These are phyloP conservation scores for Lophius americanus DNA, from an alignment of 2,797 vertebrate genomes.

Conservation along the genomic window DNA sequence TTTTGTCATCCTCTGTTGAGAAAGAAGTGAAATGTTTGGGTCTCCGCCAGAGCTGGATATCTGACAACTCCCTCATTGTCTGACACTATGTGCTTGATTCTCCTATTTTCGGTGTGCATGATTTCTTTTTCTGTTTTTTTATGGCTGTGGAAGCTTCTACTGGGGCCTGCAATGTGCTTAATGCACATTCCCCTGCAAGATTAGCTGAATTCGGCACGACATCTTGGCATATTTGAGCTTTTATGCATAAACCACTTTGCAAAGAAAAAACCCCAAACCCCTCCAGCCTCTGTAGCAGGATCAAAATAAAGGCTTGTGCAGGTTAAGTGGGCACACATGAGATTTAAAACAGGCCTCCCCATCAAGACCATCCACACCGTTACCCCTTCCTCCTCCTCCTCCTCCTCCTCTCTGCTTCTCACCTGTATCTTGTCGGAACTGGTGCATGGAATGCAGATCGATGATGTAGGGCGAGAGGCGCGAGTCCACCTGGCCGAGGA, in stretches of 20 bases:
- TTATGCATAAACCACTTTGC: too few species aligned
- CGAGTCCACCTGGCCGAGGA: constrained; percentile 93
- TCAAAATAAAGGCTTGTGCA: constrained; percentile 1
- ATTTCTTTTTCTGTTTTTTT: background rate
- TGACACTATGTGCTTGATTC: background rate
- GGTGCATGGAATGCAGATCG: constrained; percentile 95
- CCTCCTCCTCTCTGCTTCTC: constrained; percentile 25
- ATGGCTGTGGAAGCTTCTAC: constrained; percentile 22
- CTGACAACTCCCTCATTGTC: constrained; percentile 52
- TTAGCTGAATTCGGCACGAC: constrained; percentile 18
- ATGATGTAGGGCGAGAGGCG: constrained; percentile 93
- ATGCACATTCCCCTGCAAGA: constrained; percentile 5
- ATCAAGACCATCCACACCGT: constrained; percentile 40
- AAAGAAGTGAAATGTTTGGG: constrained; percentile 36
- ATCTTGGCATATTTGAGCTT: too few species aligned
- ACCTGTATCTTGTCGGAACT: constrained; percentile 95
- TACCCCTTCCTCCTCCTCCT: constrained; percentile 5
- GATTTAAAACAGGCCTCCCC: constrained; percentile 52
- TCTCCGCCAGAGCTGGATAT: constrained; percentile 50
- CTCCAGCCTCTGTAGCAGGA: constrained; percentile 15
- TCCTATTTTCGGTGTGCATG: background rate
- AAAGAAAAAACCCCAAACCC: too few species aligned
- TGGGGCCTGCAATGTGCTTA: constrained; percentile 1
- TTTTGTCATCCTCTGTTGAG: constrained; percentile 65
- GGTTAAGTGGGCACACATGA: constrained; percentile 10